phyloP scores from a whole-genome alignment of 2,113 vertebrate species.

The Willisornis vidua region DNA sequence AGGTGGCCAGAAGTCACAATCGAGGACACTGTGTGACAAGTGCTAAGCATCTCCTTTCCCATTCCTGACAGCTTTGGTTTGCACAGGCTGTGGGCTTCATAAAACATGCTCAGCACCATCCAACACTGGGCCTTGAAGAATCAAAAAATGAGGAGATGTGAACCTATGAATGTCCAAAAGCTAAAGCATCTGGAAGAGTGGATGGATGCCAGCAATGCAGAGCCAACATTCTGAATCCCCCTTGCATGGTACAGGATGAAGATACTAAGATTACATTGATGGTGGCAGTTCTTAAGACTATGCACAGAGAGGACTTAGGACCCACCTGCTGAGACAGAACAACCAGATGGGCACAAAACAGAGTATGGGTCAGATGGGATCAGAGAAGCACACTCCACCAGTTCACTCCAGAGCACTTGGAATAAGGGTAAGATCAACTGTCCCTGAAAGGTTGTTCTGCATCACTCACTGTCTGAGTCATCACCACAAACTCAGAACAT shows the following conservation, averaged over 20 bases:
- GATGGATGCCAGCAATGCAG: background rate
- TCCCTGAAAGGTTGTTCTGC: background rate
- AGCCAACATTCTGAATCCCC: background rate
- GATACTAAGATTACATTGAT: background rate
- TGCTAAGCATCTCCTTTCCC: background rate
- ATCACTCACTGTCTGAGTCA: background rate
- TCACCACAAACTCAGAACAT: background rate
- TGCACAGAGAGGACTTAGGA: background rate
- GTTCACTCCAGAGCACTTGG: background rate
- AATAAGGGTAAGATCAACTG: background rate
- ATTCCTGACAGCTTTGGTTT: background rate
- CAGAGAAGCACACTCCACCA: background rate
- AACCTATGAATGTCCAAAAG: background rate
- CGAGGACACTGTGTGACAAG: background rate
- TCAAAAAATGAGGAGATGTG: background rate
- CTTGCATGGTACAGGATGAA: background rate
- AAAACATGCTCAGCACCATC: background rate
- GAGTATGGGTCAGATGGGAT: background rate
- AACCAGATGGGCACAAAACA: background rate
- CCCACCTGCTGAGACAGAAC: background rate
- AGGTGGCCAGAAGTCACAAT: background rate
- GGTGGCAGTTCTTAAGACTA: background rate
- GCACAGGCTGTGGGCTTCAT: background rate
- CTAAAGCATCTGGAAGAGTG: background rate
- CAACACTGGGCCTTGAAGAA: background rate